phyloP scores from a whole-genome alignment of 1,140 invertebrate genomes.

The Brachionus paranguensis region DNA sequence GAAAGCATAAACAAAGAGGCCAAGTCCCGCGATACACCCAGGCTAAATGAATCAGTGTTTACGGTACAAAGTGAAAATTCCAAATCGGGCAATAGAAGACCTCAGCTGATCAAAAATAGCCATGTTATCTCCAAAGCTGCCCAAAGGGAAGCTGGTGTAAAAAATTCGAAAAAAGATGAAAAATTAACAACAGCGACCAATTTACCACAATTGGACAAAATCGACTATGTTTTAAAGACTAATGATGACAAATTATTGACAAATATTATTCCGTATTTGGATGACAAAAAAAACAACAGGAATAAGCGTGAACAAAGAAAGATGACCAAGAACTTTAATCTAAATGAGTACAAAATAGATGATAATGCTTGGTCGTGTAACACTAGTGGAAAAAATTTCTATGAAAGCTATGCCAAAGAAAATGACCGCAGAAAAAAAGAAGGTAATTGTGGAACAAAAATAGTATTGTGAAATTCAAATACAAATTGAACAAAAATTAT shows the following conservation, averaged over 20 bases:
- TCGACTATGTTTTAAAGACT: constrained; percentile 13
- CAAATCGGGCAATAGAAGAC: background rate
- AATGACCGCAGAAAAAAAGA: constrained; percentile 38
- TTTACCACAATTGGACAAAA: constrained; percentile 33
- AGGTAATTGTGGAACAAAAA: background rate
- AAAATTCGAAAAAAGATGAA: background rate
- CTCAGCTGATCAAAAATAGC: background rate
- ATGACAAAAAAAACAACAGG: background rate
- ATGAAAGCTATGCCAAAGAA: constrained; percentile 24
- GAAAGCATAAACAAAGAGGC: background rate
- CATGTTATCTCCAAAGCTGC: background rate
- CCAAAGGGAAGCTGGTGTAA: background rate
- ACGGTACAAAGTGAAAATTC: background rate
- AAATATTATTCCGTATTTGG: background rate
- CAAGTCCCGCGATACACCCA: background rate
- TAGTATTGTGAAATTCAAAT: too few relatives aligned
- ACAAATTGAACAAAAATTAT: too few relatives aligned
- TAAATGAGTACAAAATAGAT: background rate
- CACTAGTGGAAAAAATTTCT: constrained; percentile 20
- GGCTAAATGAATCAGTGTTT: background rate
- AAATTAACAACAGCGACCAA: background rate
- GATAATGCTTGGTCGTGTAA: background rate
- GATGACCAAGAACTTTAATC: background rate
- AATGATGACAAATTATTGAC: constrained; percentile 28
- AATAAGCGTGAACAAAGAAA: background rate